Evolutionary conservation across 1,140 invertebrate genomes (phyloP), one percentile per base, ranked within the genome.

Genomic region (Dendroctonus valens): DNA sequence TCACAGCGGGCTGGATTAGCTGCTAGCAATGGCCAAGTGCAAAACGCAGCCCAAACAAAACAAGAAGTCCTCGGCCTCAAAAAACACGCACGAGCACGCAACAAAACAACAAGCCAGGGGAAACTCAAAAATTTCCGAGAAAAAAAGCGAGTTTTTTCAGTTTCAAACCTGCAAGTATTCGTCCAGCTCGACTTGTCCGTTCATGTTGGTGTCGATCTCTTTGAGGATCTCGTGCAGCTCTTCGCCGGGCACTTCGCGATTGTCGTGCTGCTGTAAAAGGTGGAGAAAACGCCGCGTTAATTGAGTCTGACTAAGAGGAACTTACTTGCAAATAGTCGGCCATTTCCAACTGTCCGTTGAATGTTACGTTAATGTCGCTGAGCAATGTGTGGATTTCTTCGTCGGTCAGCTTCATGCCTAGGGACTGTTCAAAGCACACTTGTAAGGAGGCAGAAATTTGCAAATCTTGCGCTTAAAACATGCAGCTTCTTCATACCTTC

Each of bases 151-250:
- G 46, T 14, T 26, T 14, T 48, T 52, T 44, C 57, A 11, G 38
- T 7, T 49, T 53, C 73, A 74, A 86, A 98, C 96, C 92, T 98
- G 95, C 77, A 99, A 85, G 82, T 98, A 99, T 83, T 99, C 97
- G 78, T 97, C 94, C 76, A 99, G 86, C 81, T 99, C 97, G 76
- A 99, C 94, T 85, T 98, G 94, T 75, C 97, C 97, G 83, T 99
- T 99, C 87, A 96, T 96, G 83, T 98, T 99, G 75, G 97, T 91
- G 85, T 99, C 97, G 77, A 99, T 97, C 86, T 99, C 97, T 79
- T 85, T 89, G 66, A 99, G 86, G 78, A 99, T 96, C 80, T 98
- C 94, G 82, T 99, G 97, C 72, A 99, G 85, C 81, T 97, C 91
- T 80, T 97, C 93, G 58, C 97, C 96, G 64, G 91, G 88, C 66